Evolutionary conservation across 2,797 vertebrate genomes (phyloP).

Genomic region (Oreochromis mossambicus): DNA sequence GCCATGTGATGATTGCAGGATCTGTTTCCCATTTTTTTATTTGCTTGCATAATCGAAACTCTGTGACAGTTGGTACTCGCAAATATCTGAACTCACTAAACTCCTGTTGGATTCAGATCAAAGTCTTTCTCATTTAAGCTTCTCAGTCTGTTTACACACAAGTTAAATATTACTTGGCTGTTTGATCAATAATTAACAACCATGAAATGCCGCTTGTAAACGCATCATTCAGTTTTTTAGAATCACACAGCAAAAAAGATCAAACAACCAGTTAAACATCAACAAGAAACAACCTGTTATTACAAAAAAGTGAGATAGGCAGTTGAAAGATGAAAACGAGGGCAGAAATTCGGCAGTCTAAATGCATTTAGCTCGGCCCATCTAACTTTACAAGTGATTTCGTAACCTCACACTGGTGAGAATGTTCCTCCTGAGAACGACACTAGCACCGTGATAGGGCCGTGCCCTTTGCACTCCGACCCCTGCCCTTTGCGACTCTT

Average conservation of each 20-base stretch:
- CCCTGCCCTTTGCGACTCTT: conserved; percentile 55
- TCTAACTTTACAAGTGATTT: conserved; percentile 11
- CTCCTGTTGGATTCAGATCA: neutral
- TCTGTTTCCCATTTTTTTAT: neutral
- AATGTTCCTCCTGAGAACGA: conserved; percentile 47
- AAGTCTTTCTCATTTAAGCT: neutral
- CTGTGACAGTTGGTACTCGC: neutral
- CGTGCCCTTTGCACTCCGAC: conserved; percentile 55
- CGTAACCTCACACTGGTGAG: conserved; percentile 48
- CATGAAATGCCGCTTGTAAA: neutral
- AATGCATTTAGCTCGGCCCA: neutral
- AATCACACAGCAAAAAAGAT: neutral
- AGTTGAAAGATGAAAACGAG: neutral
- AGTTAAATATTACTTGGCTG: neutral
- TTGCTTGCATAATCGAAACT: neutral
- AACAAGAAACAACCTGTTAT: neutral
- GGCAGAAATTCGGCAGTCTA: neutral
- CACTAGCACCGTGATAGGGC: conserved; percentile 66
- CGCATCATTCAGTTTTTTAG: neutral
- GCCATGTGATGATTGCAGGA: neutral
- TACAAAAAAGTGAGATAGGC: neutral
- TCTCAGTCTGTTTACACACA: neutral
- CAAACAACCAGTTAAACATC: neutral
- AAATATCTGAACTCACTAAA: neutral
- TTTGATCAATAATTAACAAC: conserved; percentile 4